Evolutionary conservation across 2,797 vertebrate species (phyloP).

Genomic region (Erithacus rubecula): DNA sequence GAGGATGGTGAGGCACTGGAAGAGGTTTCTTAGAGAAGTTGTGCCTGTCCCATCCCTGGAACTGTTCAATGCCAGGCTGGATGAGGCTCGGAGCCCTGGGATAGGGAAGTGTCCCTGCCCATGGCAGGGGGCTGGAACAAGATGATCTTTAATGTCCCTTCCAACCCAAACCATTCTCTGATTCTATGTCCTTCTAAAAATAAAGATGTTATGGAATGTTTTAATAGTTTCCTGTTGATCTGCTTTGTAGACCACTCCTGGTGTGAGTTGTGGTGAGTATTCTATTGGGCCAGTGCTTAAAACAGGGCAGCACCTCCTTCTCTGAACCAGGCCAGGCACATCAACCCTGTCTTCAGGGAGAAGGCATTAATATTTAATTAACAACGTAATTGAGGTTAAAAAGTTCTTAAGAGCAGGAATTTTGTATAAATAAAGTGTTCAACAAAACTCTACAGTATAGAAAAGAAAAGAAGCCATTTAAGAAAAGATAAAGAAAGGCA

Average conservation of each 20-base stretch:
- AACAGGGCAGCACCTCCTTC: not conserved
- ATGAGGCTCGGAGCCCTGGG: not conserved
- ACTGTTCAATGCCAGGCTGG: not conserved
- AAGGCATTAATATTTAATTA: not conserved
- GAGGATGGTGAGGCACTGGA: accelerated
- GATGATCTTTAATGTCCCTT: not conserved
- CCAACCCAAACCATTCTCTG: not conserved
- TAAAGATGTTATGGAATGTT: not conserved
- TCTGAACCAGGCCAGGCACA: not conserved
- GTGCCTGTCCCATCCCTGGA: not conserved
- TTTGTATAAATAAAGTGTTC: not conserved
- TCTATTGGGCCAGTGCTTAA: not conserved
- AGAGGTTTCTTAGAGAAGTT: not conserved
- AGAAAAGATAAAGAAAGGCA: not conserved
- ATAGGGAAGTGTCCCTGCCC: accelerated
- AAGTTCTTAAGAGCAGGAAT: not conserved
- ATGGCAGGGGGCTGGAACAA: accelerated
- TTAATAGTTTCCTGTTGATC: not conserved
- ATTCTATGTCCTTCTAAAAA: not conserved
- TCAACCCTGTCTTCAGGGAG: not conserved
- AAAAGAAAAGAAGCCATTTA: not conserved
- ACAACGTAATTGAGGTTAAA: not conserved
- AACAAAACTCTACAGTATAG: not conserved
- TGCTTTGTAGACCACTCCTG: not conserved
- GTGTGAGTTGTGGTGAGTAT: not conserved